These are phyloP conservation scores for Ceyx cyanopectus DNA, from an alignment of 2,113 vertebrate genomes.

Conservation along the genomic window DNA sequence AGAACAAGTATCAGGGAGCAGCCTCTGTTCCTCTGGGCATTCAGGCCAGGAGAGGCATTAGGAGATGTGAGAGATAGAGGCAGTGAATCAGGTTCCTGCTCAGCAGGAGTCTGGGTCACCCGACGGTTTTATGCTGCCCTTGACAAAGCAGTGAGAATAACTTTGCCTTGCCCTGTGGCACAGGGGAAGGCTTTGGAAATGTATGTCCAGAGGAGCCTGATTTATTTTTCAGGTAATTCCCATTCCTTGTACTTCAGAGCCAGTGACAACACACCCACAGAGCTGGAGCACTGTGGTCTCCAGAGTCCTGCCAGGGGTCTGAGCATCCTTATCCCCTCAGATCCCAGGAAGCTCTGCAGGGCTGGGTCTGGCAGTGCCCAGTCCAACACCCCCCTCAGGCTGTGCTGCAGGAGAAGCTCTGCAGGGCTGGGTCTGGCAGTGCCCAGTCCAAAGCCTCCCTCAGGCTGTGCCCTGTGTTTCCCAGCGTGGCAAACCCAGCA, in stretches of 20 bases:
- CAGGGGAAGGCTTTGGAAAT: not conserved
- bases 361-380: not conserved
- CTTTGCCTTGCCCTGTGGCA: not conserved
- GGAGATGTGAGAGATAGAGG: no score
- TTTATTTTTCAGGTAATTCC: not conserved
- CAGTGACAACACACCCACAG: not conserved
- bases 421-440: fast-evolving
- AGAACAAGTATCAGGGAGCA: not conserved
- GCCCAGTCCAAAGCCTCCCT: not conserved
- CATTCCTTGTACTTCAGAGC: not conserved
- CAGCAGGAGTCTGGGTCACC: not conserved
- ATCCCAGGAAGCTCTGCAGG: not conserved
- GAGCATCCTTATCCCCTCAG: not conserved
- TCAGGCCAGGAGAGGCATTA: not conserved
- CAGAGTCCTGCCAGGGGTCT: not conserved
- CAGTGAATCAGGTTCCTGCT: not conserved
- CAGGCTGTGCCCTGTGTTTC: not conserved
- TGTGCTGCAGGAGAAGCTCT: not conserved
- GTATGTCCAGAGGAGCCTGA: fast-evolving
- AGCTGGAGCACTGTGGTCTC: not conserved
- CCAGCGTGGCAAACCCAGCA: not conserved
- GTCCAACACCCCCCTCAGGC: not conserved
- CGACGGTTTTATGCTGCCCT: not conserved
- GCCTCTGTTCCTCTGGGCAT: not conserved
- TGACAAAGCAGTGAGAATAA: not conserved